Percentiles rank a stretch among this genome's conserved stretches.
Evolutionary conservation across 2,888 invertebrate genomes (phyloP).

Genomic region (Philereme vetulata): DNA sequence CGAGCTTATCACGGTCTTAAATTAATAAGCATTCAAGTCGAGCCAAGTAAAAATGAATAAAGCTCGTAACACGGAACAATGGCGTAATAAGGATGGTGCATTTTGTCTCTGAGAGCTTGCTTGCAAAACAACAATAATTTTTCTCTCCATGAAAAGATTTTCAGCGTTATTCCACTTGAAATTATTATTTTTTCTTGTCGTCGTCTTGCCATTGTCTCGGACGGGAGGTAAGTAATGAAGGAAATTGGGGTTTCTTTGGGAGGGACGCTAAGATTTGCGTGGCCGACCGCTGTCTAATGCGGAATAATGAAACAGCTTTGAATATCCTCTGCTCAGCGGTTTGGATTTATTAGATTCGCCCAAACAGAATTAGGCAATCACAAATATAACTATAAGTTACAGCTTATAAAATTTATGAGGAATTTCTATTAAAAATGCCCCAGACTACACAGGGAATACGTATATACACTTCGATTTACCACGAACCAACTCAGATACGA

Average conservation of each 20-base stretch:
- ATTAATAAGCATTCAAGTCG: conserved; percentile 84
- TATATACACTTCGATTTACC: too few relatives aligned
- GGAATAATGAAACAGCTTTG: conserved; percentile 80
- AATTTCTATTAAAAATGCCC: conserved; percentile 7
- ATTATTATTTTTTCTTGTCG: conserved; percentile 82
- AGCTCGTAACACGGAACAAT: conserved; percentile 82
- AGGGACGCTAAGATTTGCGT: conserved; percentile 79
- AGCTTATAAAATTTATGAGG: conserved; percentile 12
- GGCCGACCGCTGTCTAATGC: conserved; percentile 78
- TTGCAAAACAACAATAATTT: conserved; percentile 85
- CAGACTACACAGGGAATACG: too few relatives aligned
- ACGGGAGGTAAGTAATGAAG: conserved; percentile 82
- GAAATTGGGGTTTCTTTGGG: conserved; percentile 79
- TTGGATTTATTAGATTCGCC: conserved; percentile 75
- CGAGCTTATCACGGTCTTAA: conserved; percentile 82
- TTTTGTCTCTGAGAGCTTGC: conserved; percentile 82
- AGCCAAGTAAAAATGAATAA: conserved; percentile 84
- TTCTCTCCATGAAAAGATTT: conserved; percentile 83
- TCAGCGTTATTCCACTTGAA: conserved; percentile 84
- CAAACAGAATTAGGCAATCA: conserved; percentile 70
- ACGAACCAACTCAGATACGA: background rate
- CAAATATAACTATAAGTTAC: conserved; percentile 40
- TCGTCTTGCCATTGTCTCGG: conserved; percentile 83
- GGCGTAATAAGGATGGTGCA: conserved; percentile 82
- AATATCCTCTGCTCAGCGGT: conserved; percentile 70